Evolutionary conservation across 2,797 vertebrate genomes (phyloP).

Genomic region (Neosilurus hyrtlii): DNA sequence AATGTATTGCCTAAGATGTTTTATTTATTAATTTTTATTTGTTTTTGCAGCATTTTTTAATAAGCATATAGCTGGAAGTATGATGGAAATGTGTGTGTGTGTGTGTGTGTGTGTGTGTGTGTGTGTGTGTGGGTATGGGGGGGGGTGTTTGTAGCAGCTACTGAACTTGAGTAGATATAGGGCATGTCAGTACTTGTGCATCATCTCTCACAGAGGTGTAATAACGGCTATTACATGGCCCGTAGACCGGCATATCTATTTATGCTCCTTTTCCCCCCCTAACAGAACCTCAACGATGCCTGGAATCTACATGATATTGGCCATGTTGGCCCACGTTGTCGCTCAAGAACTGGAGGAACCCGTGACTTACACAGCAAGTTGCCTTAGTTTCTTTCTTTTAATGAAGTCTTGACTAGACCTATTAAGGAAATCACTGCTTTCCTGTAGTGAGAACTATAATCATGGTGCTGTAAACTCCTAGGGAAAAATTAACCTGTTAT

Average conservation of each 20-base stretch:
- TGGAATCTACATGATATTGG: constrained; percentile 72
- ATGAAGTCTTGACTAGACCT: constrained; percentile 17
- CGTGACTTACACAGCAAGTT: constrained; percentile 89
- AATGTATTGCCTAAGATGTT: too few species aligned
- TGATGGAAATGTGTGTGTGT: constrained; percentile 8
- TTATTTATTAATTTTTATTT: neutral
- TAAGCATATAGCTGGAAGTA: constrained; percentile 7
- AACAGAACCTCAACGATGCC: constrained; percentile 62
- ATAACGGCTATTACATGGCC: constrained; percentile 70
- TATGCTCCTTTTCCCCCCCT: neutral
- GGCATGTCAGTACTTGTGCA: constrained; percentile 72
- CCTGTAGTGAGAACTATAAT: constrained; percentile 7
- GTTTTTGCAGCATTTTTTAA: neutral
- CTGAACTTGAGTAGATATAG: constrained; percentile 48
- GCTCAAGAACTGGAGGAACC: constrained; percentile 89
- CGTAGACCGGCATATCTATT: constrained; percentile 61
- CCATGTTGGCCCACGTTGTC: constrained; percentile 73
- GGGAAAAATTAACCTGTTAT: constrained; percentile 26
- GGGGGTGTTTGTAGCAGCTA: constrained; percentile 10
- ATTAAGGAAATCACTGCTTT: constrained; percentile 17
- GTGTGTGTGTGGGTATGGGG: neutral
- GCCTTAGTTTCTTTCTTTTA: constrained; percentile 7
- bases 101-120: neutral
- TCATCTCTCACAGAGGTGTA: constrained; percentile 60
- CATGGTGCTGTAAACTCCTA: constrained; percentile 6